phyloP scores from a whole-genome alignment of 2,888 invertebrate genomes.

The Rhamnusium bicolor region DNA sequence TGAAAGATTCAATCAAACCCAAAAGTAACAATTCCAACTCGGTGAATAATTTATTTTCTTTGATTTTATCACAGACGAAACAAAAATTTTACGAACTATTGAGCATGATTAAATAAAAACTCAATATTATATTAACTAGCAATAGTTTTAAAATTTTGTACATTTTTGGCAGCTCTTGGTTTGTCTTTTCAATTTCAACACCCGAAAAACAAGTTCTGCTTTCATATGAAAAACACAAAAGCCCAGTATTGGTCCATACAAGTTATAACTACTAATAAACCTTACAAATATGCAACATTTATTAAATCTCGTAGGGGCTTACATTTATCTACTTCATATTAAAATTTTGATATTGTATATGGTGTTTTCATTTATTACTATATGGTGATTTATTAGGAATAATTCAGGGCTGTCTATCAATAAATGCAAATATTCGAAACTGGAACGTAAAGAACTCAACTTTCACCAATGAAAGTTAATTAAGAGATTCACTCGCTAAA shows the following conservation, averaged over 20 bases:
- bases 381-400: slow-evolving; percentile 15
- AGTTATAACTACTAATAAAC: slow-evolving; percentile 32
- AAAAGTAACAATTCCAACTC: slow-evolving; percentile 1
- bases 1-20: slow-evolving; percentile 14
- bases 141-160: slow-evolving; percentile 50
- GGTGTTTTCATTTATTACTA: slow-evolving; percentile 34
- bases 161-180: slow-evolving; percentile 56
- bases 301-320: slow-evolving; percentile 17
- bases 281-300: slow-evolving; percentile 30
- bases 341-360: slow-evolving; percentile 31
- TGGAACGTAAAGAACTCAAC: slow-evolving; percentile 1
- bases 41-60: slow-evolving; percentile 6
- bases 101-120: slow-evolving; percentile 17
- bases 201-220: background rate
- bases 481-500: slow-evolving; percentile 4
- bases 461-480: background rate
- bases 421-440: background rate
- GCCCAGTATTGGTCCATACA: slow-evolving; percentile 54
- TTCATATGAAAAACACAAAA: slow-evolving; percentile 43
- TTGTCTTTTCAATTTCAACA: slow-evolving; percentile 12
- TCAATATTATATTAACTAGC: background rate
- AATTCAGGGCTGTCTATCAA: slow-evolving; percentile 16
- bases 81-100: slow-evolving; percentile 36
- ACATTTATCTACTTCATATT: slow-evolving; percentile 28
- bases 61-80: slow-evolving; percentile 49